phyloP scores from a whole-genome alignment of 2,797 vertebrate species.

The Lophius americanus region DNA sequence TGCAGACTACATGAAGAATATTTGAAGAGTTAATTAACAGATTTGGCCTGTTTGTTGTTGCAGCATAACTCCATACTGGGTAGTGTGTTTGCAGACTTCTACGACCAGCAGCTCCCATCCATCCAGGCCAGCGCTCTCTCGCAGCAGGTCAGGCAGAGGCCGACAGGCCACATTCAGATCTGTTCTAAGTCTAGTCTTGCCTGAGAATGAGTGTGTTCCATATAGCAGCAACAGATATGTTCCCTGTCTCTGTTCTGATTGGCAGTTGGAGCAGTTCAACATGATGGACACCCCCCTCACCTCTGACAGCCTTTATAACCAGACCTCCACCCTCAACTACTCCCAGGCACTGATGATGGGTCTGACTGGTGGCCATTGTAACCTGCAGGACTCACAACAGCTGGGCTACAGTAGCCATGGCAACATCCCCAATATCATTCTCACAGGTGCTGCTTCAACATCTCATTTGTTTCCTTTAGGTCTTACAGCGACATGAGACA shows the following conservation, averaged over 20 bases:
- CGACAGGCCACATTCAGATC: background rate
- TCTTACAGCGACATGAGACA: constrained; percentile 1
- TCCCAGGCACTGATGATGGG: constrained; percentile 95
- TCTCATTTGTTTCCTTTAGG: constrained; percentile 22
- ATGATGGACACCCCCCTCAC: constrained; percentile 91
- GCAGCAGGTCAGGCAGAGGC: constrained; percentile 84
- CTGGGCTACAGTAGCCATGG: constrained; percentile 89
- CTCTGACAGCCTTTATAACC: constrained; percentile 88
- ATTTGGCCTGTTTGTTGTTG: constrained; percentile 61
- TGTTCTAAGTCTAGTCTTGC: background rate
- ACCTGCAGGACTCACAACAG: constrained; percentile 87
- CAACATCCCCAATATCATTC: constrained; percentile 96
- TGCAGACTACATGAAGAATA: constrained; percentile 3
- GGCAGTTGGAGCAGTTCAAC: constrained; percentile 94
- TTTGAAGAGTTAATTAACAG: constrained; percentile 18
- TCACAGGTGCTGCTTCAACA: constrained; percentile 84
- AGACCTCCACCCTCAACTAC: constrained; percentile 92
- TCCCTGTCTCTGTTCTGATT: constrained; percentile 22
- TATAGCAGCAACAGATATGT: background rate
- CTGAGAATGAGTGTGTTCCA: background rate
- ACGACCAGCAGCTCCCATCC: constrained; percentile 94
- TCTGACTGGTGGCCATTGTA: constrained; percentile 87
- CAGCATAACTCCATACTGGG: constrained; percentile 93
- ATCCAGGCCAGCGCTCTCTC: constrained; percentile 93
- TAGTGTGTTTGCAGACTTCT: constrained; percentile 93